Percentiles rank a stretch among this genome's conserved stretches.
These are phyloP conservation scores for Rhorus exstirpatorius DNA, from an alignment of 2,888 invertebrate genomes.

Conservation along the genomic window DNA sequence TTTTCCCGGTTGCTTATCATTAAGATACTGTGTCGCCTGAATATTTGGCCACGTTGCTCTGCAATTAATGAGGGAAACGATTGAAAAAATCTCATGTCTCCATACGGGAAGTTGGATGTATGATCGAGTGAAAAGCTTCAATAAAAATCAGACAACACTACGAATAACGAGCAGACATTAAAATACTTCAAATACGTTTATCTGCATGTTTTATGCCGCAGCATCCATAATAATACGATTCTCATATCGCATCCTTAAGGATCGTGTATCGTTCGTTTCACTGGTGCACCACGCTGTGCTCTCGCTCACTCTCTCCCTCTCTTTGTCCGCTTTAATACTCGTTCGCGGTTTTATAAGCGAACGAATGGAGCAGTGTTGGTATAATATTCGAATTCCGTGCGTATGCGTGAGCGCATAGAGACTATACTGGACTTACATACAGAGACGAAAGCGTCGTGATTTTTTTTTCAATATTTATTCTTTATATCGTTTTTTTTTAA, in stretches of 20 bases:
- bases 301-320: conserved; percentile 25
- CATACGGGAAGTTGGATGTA: background rate
- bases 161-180: conserved; percentile 3
- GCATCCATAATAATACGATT: conserved; percentile 77
- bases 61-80: background rate
- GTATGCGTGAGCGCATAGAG: conserved; percentile 51
- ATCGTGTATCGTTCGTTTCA: conserved; percentile 73
- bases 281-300: conserved; percentile 61
- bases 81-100: background rate
- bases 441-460: conserved; percentile 57
- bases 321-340: conserved; percentile 61
- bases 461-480: conserved; percentile 58
- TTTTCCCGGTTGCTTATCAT: too few species aligned
- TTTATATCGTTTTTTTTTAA: conserved; percentile 43
- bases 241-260: conserved; percentile 76
- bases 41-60: too few species aligned
- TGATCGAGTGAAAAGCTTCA: conserved; percentile 3
- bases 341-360: conserved; percentile 63
- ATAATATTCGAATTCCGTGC: conserved; percentile 52
- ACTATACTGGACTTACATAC: conserved; percentile 31
- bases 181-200: conserved; percentile 77
- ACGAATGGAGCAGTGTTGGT: conserved; percentile 31
- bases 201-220: conserved; percentile 78
- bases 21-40: too few species aligned
- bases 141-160: conserved; percentile 32